Base-by-base conservation (phyloP, 2,113 vertebrate species). In the Boleophthalmus pectinirostris region DNA sequence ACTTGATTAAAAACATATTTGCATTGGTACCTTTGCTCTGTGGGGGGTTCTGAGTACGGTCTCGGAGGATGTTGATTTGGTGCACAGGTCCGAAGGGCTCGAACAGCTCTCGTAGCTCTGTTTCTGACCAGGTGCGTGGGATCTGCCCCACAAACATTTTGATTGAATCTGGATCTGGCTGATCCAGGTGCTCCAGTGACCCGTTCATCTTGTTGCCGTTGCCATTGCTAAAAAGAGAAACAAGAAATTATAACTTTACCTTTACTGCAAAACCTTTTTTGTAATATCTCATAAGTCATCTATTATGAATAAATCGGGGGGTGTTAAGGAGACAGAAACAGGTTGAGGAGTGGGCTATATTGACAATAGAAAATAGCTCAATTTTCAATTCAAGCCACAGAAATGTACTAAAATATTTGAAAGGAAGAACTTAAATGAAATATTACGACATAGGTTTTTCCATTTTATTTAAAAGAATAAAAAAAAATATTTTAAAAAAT, bases 131-230 rank as follows among this genome's bases (percentile, higher is more conserved):
- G 20, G 97, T 95, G 77, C 97, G 93, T 20, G 97, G 97, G 87
- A 98, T 96, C 91, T 98, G 97, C 89, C 97, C 97, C 86, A 98
- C 97, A 90, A 98, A 98, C 97, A 98, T 98, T 94, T 98, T 98
- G 95, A 98, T 98, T 92, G 96, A 94, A 94, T 98, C 97, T 69
- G 95, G 96, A 92, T 98, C 97, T 70, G 97, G 97, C 87, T 98
- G 97, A 91, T 98, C 97, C 88, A 96, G 95, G 88, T 98, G 96
- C 92, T 98, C 97, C 94, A 98, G 92, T 85, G 96, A 95, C 89
- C 96, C 97, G 82, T 98, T 98, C 97, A 98, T 97, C 92, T 98
- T 97, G 95, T 91, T 97, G 93, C 95, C 94, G 91, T 95, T 95
- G 90, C 96, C 95, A 95, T 97, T 98, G 96, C 97, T 98, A 85